These are phyloP conservation scores for Peromyscus eremicus DNA, from an alignment of 2,797 vertebrate genomes.

Conservation along the genomic window DNA sequence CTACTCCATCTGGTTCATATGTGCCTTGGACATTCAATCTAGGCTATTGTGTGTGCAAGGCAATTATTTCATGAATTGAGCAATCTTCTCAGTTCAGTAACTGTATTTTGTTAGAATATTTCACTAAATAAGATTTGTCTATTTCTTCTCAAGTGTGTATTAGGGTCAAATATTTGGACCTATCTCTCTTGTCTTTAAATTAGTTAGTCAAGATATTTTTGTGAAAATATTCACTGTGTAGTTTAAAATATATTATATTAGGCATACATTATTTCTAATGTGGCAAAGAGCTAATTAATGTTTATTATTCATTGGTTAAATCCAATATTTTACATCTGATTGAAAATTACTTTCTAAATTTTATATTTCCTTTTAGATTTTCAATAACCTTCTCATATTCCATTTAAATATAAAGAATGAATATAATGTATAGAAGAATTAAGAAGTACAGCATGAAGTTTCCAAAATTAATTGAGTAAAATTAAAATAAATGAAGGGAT, in stretches of 20 bases:
- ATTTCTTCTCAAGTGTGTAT: not conserved
- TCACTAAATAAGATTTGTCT: not conserved
- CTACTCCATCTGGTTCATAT: not conserved
- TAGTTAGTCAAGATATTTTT: not conserved
- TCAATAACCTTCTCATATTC: not conserved
- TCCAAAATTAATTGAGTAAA: slow-evolving; percentile 14
- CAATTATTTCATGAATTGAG: not conserved
- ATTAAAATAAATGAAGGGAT: not conserved
- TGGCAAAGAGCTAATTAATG: not conserved
- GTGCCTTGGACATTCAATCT: not conserved
- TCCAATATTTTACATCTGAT: not conserved
- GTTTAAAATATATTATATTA: not conserved
- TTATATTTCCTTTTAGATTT: not conserved
- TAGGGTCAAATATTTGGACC: no score
- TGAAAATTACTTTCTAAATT: not conserved
- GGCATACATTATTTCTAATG: not conserved
- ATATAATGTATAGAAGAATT: not conserved
- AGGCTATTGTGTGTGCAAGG: not conserved
- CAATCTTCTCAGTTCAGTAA: not conserved
- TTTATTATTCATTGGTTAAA: not conserved
- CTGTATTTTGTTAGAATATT: not conserved
- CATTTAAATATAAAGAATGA: not conserved
- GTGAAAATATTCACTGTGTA: not conserved
- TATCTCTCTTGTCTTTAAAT: not conserved
- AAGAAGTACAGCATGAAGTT: not conserved